Percentiles rank a stretch among this genome's conserved stretches.
Evolutionary conservation across 2,797 vertebrate genomes (phyloP).

Genomic region (Allochrocebus solatus): DNA sequence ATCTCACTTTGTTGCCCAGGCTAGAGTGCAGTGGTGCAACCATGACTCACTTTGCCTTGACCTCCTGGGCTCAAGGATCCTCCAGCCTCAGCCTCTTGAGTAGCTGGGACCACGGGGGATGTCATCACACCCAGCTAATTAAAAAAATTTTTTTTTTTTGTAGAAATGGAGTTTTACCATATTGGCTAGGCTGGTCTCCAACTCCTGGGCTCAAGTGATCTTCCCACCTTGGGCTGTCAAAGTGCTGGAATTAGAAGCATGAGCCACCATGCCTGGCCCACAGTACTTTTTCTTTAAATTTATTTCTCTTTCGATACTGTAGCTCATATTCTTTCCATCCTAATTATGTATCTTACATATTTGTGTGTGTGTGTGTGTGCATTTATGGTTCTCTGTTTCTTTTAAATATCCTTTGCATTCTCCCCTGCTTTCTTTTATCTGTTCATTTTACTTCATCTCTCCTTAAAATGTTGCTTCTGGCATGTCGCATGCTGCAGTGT

Average conservation of each 20-base stretch:
- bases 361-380: background rate
- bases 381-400: constrained; percentile 22
- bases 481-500: background rate
- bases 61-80: background rate
- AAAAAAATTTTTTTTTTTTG: no score
- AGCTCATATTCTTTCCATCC: background rate
- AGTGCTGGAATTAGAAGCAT: background rate
- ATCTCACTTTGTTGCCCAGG: background rate
- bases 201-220: background rate
- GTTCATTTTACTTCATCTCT: constrained; percentile 26
- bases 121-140: background rate
- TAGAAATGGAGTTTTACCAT: background rate
- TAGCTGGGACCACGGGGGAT: background rate
- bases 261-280: background rate
- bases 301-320: background rate
- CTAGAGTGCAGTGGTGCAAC: background rate
- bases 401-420: constrained; percentile 32
- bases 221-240: background rate
- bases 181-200: background rate
- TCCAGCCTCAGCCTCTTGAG: background rate
- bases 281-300: background rate
- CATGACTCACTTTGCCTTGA: background rate
- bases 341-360: background rate
- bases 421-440: background rate
- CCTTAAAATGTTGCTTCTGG: constrained; percentile 63